Base-by-base conservation (phyloP, 2,113 vertebrate species). In the Archilochus colubris region DNA sequence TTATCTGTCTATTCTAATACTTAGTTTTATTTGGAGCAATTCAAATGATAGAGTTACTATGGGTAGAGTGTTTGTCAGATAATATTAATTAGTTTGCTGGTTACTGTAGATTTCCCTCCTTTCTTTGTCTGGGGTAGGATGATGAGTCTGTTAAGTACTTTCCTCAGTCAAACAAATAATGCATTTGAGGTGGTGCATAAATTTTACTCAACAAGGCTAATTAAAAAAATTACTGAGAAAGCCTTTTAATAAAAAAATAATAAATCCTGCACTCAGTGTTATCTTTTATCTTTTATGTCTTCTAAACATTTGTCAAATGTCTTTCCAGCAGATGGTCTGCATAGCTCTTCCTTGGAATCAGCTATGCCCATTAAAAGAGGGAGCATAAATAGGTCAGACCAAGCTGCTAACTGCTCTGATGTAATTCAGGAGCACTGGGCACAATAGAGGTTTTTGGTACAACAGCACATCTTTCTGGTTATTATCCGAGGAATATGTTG, bases 291-390 rank as follows among this genome's bases (percentile, higher is more conserved):
- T 94, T 90, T 86, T 43, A 62, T 69, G 36, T 51, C 36, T 43
- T 88, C 28, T 38, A 64, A 80, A 55, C 38, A 79, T 92, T 79
- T 63, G 76, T 4, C 0, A 74, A 86, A 80, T 86, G 48, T 72
- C 58, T 59, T 75, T 70, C 54, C 9, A 22, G 89, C 75, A 76
- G 72, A 88, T 85, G 81, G 64, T 86, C 64, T 74, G 43, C 17
- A 67, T 80, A 79, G 44, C 57, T 93, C 46, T 90, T 88, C 77
- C 36, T 20, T 91, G 64, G 80, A 91, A 90, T 90, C 66, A 93
- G 62, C 58, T 61, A 55, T 81, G 22, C 36, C 63, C 73, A 46
- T 79, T 84, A 61, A 83, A 84, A 91, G 46, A 36, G 28, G 38
- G 62, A 78, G 72, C 61, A 82, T 86, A 81, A 84, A 40, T 79